Evolutionary conservation across 2,113 vertebrate species (phyloP), one percentile per base, ranked within the genome.

Genomic region (Erythrocercus mccallii): DNA sequence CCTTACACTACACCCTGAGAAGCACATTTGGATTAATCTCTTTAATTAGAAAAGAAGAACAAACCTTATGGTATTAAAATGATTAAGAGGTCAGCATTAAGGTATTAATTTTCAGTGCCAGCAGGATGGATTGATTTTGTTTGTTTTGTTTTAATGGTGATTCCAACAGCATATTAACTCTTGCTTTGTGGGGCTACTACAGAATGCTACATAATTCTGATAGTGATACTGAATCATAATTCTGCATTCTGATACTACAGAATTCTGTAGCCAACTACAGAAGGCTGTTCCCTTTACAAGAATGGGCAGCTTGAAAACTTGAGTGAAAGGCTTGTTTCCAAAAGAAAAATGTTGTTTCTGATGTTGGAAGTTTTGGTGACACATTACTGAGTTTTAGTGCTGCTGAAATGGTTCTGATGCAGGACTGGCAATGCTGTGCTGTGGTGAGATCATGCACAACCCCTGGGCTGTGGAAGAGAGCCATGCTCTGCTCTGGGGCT

Each of bases 21-120:
- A 86, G 64, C 86, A 86, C 51, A 0, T 94, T 90, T 65, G 42
- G 47, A 73, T 88, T 95, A 92, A 92, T 96, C 74, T 86, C 80
- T 94, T 87, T 93, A 86, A 94, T 86, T 92, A 73, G 80, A 60
- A 93, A 83, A 94, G 92, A 81, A 83, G 88, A 94, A 58, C 71
- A 74, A 93, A 90, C 88, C 82, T 86, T 83, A 83, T 9, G 86
- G 76, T 78, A 86, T 88, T 96, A 94, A 93, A 95, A 91, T 89
- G 81, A 92, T 96, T 94, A 86, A 83, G 81, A 94, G 91, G 80
- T 93, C 88, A 93, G 80, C 86, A 86, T 93, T 95, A 90, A 88
- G 79, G 64, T 81, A 66, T 92, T 93, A 93, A 86, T 96, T 88
- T 93, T 86, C 82, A 44, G 79, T 74, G 83, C 82, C 83, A 92